Base-by-base conservation (phyloP, 1,140 invertebrate genomes). In the Scaptomyza pallida region DNA sequence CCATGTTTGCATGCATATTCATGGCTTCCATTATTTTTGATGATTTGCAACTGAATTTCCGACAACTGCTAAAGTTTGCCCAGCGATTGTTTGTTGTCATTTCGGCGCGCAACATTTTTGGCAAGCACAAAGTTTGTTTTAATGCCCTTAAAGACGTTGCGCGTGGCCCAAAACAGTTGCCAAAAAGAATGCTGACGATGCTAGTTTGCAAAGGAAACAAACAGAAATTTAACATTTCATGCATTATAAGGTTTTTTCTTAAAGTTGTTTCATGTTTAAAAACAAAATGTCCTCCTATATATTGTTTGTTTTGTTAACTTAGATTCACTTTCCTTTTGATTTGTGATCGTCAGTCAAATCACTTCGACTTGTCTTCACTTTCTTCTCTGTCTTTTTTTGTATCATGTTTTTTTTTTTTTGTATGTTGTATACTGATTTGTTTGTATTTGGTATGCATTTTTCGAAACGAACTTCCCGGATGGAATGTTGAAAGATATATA, bases 391-490 rank as follows among this genome's bases (percentile, higher is more conserved):
- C 77, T 45, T 74, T 78, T 73, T 44, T 44, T 63, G 57, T 45
- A 40, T 19, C 41, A 47, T 30, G 74, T 47, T 57, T n/a, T n/a
- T n/a, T n/a, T n/a, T n/a, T n/a, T 26, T 26, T 69, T 55, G 69
- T 65, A 78, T 82, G 83, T 78, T 89, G 88, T 89, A 89, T 88
- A 75, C 75, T 88, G 82, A 88, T 88, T 88, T 88, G 82, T 88
- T 88, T 88, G 88, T 89, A 68, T 78, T 86, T 75, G 56, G 64
- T 83, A 83, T 83, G 65, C 70, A 75, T 83, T 85, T n/a, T 85
- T 89, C 75, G 83, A 88, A 88, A 88, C 78, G 76, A 82, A 88
- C 82, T 88, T 88, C 82, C 82, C 82, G 82, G 82, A 88, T 88
- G 83, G 83, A 75, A 89, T 73, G 82, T 71, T 89, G 82, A 88